Conservation (phyloP, 2,113 vertebrate genomes). For the Atlantisia rogersi region DNA sequence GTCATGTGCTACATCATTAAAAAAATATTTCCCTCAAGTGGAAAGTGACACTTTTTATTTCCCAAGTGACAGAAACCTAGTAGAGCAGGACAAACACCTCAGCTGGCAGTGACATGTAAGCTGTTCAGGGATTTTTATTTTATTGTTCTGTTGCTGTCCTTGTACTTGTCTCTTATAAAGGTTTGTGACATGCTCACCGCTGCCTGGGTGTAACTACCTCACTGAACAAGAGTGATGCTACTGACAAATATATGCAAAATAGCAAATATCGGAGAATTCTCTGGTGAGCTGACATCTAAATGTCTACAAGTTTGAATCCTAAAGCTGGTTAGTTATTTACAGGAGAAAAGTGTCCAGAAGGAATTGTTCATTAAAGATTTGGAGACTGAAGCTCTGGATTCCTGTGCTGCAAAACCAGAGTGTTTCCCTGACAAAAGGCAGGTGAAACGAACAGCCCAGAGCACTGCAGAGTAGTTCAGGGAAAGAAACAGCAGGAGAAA, state of each 20-base stretch:
- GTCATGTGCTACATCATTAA: background rate
- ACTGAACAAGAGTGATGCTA: background rate
- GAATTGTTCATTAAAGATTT: background rate
- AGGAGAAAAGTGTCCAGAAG: background rate
- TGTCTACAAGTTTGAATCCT: background rate
- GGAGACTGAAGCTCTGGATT: background rate
- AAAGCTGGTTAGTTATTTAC: background rate
- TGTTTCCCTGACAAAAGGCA: background rate
- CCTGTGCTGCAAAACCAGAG: background rate
- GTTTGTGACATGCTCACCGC: background rate
- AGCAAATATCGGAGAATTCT: background rate
- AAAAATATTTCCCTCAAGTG: background rate
- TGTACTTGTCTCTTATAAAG: background rate
- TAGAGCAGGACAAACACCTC: background rate
- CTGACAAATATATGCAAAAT: background rate
- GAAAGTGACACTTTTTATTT: background rate
- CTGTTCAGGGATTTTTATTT: too few relatives aligned
- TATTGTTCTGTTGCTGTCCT: background rate
- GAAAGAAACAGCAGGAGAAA: background rate
- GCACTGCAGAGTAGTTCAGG: background rate
- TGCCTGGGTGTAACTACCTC: background rate
- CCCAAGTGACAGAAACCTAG: too few relatives aligned
- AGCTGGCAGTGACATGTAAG: background rate
- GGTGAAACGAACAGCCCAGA: background rate
- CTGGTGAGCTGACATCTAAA: background rate